Base-by-base conservation (phyloP, 1,140 invertebrate genomes). In the Batillaria attramentaria region DNA sequence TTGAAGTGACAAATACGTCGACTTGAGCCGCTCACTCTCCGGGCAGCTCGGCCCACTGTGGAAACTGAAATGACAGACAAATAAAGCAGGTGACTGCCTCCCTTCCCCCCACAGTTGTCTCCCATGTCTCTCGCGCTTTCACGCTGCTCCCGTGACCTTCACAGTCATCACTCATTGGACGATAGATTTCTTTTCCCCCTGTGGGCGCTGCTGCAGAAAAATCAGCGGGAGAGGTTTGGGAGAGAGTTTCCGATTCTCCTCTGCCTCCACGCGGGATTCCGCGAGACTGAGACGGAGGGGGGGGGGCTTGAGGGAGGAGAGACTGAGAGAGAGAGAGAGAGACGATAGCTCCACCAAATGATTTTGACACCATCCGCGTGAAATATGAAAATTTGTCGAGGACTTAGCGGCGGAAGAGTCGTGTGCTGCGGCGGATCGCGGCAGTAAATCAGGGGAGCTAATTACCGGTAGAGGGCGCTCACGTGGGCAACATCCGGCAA, bases 311-410 rank as follows among this genome's bases (percentile, higher is more conserved):
- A 3, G 57, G 33, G 57, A 62, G 18, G 57, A 42, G 18, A 39
- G 31, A n/a, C 18, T n/a, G 68, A 18, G 3, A 70, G 68, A 42
- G 20, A n/a, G 42, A 72, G 43, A 46, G 42, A 43, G 33, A 50
- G 33, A 33, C 37, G n/a, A n/a, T 54, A n/a, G n/a, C n/a, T n/a
- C n/a, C n/a, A n/a, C n/a, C n/a, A 50, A 43, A n/a, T 13, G 31
- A 10, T n/a, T 46, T 31, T 31, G 31, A 28, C 42, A 46, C 68
- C 24, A 28, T 41, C n/a, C 16, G 68, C 41, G 72, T 73, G 72
- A 73, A 73, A 73, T 73, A 73, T 73, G 72, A 73, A 54, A 73
- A 73, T 54, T 73, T 46, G 46, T 54, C 39, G 68, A n/a, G 24
- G 68, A 41, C 13, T n/a, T 10, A 50, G 46, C 31, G n/a, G 72